Percentiles rank a stretch among this genome's conserved stretches.
phyloP scores from a whole-genome alignment of 2,888 invertebrate genomes.

The Cerastis rubricosa region DNA sequence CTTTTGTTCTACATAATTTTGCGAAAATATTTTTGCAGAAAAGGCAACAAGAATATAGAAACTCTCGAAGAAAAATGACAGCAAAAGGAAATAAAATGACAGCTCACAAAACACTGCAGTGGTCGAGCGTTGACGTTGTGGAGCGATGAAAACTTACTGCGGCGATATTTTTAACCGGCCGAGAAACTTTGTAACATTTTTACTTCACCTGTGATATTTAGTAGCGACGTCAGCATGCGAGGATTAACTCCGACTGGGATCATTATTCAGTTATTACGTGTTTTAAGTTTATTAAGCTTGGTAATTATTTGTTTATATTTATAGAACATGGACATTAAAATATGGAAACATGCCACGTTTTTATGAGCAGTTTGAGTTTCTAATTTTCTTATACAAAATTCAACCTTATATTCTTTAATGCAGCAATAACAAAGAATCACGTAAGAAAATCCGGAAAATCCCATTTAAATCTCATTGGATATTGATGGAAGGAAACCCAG shows the following conservation, averaged over 20 bases:
- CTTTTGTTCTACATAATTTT: slow-evolving; percentile 8
- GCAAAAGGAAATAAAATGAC: slow-evolving; percentile 25
- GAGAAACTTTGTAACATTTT: slow-evolving; percentile 44
- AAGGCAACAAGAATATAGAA: neutral
- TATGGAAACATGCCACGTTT: slow-evolving; percentile 1
- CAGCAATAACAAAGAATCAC: slow-evolving; percentile 2
- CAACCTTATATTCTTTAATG: neutral
- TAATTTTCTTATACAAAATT: neutral
- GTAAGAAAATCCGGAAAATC: slow-evolving; percentile 24
- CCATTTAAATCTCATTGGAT: slow-evolving; percentile 51
- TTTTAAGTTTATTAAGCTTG: slow-evolving; percentile 24
- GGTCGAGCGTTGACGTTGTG: slow-evolving; percentile 58
- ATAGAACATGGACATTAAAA: slow-evolving; percentile 12
- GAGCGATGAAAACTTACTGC: slow-evolving; percentile 56
- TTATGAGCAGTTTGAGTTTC: neutral
- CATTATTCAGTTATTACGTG: slow-evolving; percentile 40
- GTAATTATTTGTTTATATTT: slow-evolving; percentile 34
- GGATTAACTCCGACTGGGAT: slow-evolving; percentile 40
- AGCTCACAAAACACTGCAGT: slow-evolving; percentile 57
- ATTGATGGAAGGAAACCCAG: slow-evolving; percentile 45
- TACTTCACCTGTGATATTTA: slow-evolving; percentile 38
- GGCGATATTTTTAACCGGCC: slow-evolving; percentile 60
- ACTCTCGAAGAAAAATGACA: slow-evolving; percentile 22
- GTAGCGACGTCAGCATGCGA: slow-evolving; percentile 6
- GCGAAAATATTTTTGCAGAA: neutral